phyloP scores from a whole-genome alignment of 2,888 invertebrate genomes.

The Catocala sponsa region DNA sequence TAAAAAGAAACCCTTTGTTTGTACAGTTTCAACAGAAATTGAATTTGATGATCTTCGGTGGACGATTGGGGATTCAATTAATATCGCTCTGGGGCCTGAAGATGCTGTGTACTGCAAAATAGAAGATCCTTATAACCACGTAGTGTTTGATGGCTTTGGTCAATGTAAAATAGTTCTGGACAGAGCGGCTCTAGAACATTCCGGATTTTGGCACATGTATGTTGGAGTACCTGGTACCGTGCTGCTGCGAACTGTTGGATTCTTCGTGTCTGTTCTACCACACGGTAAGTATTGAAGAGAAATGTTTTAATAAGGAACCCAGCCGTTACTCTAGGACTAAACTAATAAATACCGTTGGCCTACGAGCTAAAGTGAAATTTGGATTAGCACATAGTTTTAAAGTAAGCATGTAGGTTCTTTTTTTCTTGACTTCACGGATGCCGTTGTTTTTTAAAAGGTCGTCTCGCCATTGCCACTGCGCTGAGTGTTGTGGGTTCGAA shows the following conservation, averaged over 20 bases:
- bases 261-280: constrained; percentile 57
- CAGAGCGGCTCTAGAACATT: constrained; percentile 59
- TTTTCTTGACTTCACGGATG: too few relatives aligned
- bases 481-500: too few relatives aligned
- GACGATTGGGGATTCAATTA: constrained; percentile 54
- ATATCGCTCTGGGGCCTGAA: constrained; percentile 64
- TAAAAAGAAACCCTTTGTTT: too few relatives aligned
- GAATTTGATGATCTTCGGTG: constrained; percentile 16
- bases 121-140: constrained; percentile 48
- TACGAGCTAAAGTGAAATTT: too few relatives aligned
- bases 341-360: neutral
- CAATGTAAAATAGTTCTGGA: constrained; percentile 65
- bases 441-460: too few relatives aligned
- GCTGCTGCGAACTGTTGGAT: constrained; percentile 49
- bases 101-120: constrained; percentile 72
- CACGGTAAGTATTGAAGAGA: constrained; percentile 53
- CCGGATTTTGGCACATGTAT: constrained; percentile 68
- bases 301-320: neutral
- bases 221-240: constrained; percentile 64
- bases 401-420: too few relatives aligned
- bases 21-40: too few relatives aligned
- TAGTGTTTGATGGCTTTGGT: constrained; percentile 70
- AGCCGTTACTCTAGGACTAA: neutral
- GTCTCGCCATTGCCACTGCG: too few relatives aligned
- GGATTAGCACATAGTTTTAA: too few relatives aligned